phyloP scores from a whole-genome alignment of 2,797 vertebrate genomes.

The Capromys pilorides region DNA sequence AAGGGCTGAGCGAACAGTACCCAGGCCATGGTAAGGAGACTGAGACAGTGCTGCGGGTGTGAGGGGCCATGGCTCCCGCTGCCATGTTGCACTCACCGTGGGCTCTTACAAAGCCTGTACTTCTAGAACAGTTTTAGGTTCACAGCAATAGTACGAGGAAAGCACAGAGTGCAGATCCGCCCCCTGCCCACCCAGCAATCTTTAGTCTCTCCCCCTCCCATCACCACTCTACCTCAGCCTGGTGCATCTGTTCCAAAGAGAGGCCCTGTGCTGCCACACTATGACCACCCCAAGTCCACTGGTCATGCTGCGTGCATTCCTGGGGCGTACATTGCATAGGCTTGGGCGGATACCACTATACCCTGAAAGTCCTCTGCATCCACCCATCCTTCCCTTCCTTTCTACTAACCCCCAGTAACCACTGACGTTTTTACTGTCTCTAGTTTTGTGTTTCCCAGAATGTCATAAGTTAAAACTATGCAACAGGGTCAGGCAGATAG shows the following conservation, averaged over 20 bases:
- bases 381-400: not conserved
- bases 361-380: not conserved
- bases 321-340: too few species aligned
- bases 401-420: not conserved
- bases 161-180: not conserved
- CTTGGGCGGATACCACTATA: not conserved
- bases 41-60: not conserved
- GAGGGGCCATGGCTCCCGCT: not conserved
- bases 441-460: not conserved
- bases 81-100: not conserved
- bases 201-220: not conserved
- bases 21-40: not conserved
- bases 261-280: not conserved
- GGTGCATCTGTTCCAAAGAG: too few species aligned
- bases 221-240: not conserved
- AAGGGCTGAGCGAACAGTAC: not conserved
- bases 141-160: not conserved
- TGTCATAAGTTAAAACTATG: not conserved
- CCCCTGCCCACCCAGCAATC: not conserved
- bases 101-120: not conserved
- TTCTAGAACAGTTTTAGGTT: slow-evolving; percentile 12
- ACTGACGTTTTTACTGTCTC: not conserved
- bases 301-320: not conserved
- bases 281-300: not conserved
- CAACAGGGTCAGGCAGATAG: too few species aligned